Conservation (phyloP, 2,797 vertebrate species). For the Ptychobarbus kaznakovi region DNA sequence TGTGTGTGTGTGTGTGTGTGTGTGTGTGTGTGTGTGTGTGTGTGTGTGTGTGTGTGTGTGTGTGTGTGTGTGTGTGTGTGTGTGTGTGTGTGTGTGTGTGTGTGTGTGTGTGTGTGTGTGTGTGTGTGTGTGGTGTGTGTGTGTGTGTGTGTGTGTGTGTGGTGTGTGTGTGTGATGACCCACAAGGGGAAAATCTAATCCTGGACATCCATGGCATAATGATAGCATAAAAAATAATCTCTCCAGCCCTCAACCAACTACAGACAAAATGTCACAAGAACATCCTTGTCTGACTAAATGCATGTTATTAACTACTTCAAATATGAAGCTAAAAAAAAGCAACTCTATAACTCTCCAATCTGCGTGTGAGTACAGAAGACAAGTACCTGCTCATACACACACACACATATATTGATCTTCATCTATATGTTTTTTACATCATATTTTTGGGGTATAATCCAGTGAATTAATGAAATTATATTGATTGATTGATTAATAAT, state of each 20-base stretch:
- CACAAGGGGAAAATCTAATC: conserved; percentile 72
- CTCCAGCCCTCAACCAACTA: conserved; percentile 41
- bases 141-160: neutral
- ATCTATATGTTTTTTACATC: too few relatives aligned
- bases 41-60: too few relatives aligned
- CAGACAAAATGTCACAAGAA: neutral
- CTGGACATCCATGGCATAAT: conserved; percentile 66
- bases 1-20: too few relatives aligned
- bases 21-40: too few relatives aligned
- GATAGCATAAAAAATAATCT: conserved; percentile 41
- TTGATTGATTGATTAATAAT: too few relatives aligned
- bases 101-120: neutral
- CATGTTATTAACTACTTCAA: neutral
- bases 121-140: neutral
- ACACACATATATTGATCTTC: too few relatives aligned
- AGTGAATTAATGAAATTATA: neutral
- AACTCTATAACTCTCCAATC: neutral
- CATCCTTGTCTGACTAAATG: neutral
- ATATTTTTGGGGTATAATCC: neutral
- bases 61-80: conserved; percentile 18
- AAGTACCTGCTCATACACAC: neutral
- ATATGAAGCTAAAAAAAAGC: neutral
- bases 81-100: neutral
- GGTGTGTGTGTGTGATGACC: conserved; percentile 58
- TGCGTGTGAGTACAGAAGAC: neutral